Conservation (phyloP, 2,888 invertebrate species). For the Drosophila crucigera region DNA sequence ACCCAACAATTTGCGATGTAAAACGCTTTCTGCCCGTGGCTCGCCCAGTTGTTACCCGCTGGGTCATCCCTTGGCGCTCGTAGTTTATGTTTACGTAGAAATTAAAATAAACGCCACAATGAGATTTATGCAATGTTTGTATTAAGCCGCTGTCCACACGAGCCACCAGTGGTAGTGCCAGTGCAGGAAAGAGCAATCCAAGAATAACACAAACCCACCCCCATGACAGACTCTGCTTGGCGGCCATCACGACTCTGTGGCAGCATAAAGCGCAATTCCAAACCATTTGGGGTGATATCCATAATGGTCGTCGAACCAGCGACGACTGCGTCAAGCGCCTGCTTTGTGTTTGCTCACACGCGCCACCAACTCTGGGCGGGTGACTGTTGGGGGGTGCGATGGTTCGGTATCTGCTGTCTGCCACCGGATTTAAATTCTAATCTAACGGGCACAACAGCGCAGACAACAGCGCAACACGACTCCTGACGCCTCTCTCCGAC, state of each 20-base stretch:
- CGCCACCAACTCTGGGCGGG: conserved; percentile 39
- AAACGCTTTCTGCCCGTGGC: conserved; percentile 28
- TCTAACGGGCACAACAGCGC: conserved; percentile 64
- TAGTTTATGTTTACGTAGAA: conserved; percentile 82
- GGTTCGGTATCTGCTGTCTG: conserved; percentile 30
- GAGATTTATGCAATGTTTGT: conserved; percentile 83
- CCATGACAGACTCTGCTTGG: conserved; percentile 17
- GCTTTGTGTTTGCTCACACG: conserved; percentile 62
- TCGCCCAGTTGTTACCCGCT: conserved; percentile 27
- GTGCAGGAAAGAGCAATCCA: conserved; percentile 39
- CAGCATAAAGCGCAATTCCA: conserved; percentile 58
- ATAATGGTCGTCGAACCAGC: conserved; percentile 74
- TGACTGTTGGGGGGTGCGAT: conserved; percentile 21
- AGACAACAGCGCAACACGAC: conserved; percentile 52
- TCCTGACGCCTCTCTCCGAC: conserved; percentile 12
- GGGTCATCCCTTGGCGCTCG: conserved; percentile 71
- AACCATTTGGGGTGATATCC: conserved; percentile 80
- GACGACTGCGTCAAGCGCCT: conserved; percentile 54
- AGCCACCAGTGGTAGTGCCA: conserved; percentile 33
- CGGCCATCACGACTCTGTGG: conserved; percentile 47
- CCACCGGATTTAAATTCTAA: conserved; percentile 77
- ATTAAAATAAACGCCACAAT: conserved; percentile 83
- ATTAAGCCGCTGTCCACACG: conserved; percentile 76
- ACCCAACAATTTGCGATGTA: conserved; percentile 35
- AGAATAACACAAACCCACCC: conserved; percentile 53